Conservation (phyloP, 2,113 vertebrate species). For the Zootoca vivipara region DNA sequence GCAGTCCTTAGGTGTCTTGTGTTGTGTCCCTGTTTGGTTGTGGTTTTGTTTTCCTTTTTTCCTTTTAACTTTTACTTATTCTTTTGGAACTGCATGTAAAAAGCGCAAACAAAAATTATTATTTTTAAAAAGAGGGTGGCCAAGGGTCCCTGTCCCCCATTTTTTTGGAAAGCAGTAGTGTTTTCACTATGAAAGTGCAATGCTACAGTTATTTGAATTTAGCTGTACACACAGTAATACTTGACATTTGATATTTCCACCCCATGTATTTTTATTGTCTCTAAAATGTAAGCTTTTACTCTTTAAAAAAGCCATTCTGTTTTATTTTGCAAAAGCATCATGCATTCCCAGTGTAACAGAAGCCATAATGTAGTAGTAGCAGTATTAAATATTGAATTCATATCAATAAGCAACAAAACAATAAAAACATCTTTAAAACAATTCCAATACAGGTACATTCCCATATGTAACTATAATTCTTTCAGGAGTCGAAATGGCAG, state of each 20-base stretch:
- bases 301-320: background rate
- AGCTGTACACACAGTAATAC: background rate
- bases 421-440: background rate
- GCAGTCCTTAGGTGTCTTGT: too few relatives aligned
- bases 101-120: too few relatives aligned
- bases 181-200: background rate
- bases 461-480: background rate
- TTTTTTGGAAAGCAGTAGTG: background rate
- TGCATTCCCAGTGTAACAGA: background rate
- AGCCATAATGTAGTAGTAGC: background rate
- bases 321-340: background rate
- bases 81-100: too few relatives aligned
- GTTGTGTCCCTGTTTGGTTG: too few relatives aligned
- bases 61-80: too few relatives aligned
- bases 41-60: too few relatives aligned
- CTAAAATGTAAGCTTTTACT: background rate
- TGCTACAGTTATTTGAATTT: background rate
- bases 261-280: background rate
- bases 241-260: background rate
- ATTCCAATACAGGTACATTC: background rate
- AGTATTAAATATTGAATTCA: background rate
- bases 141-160: too few relatives aligned
- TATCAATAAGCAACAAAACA: too few relatives aligned
- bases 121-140: too few relatives aligned
- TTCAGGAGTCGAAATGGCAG: background rate